Percentiles rank a stretch among this genome's conserved stretches.
Evolutionary conservation across 2,797 vertebrate genomes (phyloP).

Genomic region (Poeciliopsis gracilis): DNA sequence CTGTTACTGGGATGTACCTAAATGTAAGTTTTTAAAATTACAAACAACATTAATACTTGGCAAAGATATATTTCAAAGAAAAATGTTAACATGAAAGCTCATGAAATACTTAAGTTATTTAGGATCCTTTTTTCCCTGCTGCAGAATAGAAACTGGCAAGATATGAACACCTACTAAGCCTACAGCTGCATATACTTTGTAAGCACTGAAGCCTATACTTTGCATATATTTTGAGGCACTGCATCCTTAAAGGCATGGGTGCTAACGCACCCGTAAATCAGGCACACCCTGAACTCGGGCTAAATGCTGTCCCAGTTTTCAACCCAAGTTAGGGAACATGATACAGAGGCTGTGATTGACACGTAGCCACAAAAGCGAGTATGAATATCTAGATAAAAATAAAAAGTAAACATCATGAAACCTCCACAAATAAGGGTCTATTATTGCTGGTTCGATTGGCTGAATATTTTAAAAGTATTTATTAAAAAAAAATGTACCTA

Average conservation of each 20-base stretch:
- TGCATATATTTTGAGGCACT: constrained; percentile 77
- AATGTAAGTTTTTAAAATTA: constrained; percentile 32
- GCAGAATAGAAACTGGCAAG: constrained; percentile 10
- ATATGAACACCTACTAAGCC: constrained; percentile 41
- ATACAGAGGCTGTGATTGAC: constrained; percentile 56
- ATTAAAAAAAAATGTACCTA: constrained; percentile 70
- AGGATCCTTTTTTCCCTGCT: constrained; percentile 1
- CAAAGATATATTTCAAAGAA: constrained; percentile 43
- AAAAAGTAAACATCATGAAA: constrained; percentile 64
- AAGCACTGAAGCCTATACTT: constrained; percentile 66
- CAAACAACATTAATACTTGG: constrained; percentile 53
- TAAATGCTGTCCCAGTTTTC: constrained; percentile 23
- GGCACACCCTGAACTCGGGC: not conserved
- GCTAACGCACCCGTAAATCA: constrained; percentile 35
- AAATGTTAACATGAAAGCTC: constrained; percentile 43
- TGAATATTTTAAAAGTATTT: constrained; percentile 63
- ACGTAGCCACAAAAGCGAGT: constrained; percentile 56
- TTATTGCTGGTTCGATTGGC: constrained; percentile 71
- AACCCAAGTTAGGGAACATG: constrained; percentile 52
- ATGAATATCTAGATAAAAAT: constrained; percentile 42
- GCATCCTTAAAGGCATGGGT: constrained; percentile 70
- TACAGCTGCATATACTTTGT: constrained; percentile 64
- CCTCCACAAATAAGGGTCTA: constrained; percentile 30
- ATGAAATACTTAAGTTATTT: constrained; percentile 26
- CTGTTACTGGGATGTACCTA: not conserved